Conservation (phyloP, 2,797 vertebrate species). For the Ptychobarbus kaznakovi region DNA sequence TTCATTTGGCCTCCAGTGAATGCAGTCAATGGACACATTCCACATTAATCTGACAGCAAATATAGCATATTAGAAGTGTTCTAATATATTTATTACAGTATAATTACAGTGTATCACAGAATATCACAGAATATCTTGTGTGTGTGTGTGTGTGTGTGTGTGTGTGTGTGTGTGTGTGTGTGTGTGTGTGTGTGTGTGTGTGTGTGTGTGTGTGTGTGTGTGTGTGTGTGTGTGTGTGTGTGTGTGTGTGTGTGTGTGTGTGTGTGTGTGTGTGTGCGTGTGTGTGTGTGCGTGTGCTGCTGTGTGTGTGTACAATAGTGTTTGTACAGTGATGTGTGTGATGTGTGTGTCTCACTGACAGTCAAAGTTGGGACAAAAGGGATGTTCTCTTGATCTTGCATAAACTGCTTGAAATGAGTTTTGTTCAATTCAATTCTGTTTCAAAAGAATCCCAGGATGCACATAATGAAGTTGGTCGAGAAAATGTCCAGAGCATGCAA, state of each 20-base stretch:
- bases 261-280: background rate
- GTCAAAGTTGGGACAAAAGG: background rate
- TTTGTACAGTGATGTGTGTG: too few relatives aligned
- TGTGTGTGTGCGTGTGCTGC: too few relatives aligned
- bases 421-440: background rate
- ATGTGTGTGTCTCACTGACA: too few relatives aligned
- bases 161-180: background rate
- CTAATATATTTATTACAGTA: background rate
- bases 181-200: too few relatives aligned
- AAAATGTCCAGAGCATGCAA: background rate
- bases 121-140: background rate
- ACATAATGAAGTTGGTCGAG: background rate
- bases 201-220: too few relatives aligned
- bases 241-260: too few relatives aligned
- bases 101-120: background rate
- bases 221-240: background rate
- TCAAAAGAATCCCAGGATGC: background rate
- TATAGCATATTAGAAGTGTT: background rate
- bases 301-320: too few relatives aligned
- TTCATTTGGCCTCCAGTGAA: background rate
- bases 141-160: background rate
- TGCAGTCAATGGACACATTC: background rate
- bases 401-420: background rate
- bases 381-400: background rate
- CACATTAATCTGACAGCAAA: background rate